phyloP scores from a whole-genome alignment of 2,797 vertebrate genomes.

The Threskiornis aethiopicus region DNA sequence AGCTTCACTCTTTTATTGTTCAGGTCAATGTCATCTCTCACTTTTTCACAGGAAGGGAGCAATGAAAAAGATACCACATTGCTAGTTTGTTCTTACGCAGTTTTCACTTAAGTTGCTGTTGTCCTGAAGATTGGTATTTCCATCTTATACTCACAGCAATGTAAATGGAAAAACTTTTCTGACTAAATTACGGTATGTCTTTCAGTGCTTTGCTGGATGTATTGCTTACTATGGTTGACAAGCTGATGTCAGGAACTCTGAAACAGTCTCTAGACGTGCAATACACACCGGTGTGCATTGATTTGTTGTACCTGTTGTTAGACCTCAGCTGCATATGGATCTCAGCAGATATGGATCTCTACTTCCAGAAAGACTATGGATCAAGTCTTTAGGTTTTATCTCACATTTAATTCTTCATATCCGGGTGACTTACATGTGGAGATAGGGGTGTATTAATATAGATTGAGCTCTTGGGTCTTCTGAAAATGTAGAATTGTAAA shows the following conservation, averaged over 20 bases:
- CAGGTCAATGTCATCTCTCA: background rate
- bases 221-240: background rate
- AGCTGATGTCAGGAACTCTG: background rate
- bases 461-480: background rate
- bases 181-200: background rate
- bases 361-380: background rate
- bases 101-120: background rate
- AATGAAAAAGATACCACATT: background rate
- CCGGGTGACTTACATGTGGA: background rate
- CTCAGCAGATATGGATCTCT: background rate
- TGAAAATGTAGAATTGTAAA: background rate
- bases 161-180: background rate
- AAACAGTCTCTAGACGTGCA: background rate
- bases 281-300: background rate
- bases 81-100: background rate
- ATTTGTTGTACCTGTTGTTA: background rate
- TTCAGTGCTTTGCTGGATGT: background rate
- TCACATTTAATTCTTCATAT: background rate
- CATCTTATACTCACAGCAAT: rapidly evolving
- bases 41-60: background rate
- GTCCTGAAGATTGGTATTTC: background rate
- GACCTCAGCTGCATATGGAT: background rate
- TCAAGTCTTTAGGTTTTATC: background rate
- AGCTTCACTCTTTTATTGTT: background rate
- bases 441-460: background rate